These are phyloP conservation scores for Pandemis corylana DNA, from an alignment of 2,888 invertebrate species.

Conservation along the genomic window DNA sequence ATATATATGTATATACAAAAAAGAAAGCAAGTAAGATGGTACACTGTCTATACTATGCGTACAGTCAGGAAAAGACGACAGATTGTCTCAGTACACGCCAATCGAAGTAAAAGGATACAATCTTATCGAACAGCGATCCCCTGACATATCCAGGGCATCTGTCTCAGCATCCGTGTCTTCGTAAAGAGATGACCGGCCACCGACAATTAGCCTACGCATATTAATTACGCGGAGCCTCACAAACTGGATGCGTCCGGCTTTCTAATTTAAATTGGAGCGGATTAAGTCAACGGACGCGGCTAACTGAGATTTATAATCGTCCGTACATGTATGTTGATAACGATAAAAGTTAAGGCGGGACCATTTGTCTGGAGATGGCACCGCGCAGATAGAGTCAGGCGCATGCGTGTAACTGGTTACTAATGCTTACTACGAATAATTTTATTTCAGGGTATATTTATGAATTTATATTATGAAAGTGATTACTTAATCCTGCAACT, in stretches of 20 bases:
- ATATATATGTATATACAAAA: background rate
- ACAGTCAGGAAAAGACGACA: too few relatives aligned
- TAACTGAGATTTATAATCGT: conserved; percentile 40
- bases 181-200: conserved; percentile 72
- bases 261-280: conserved; percentile 75
- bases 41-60: background rate
- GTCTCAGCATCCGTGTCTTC: conserved; percentile 41
- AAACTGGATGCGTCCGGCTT: conserved; percentile 72
- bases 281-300: conserved; percentile 54
- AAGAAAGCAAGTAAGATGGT: background rate
- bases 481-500: too few relatives aligned
- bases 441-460: background rate
- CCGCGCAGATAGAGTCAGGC: conserved; percentile 5
- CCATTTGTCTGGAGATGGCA: conserved; percentile 29
- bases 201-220: conserved; percentile 78
- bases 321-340: conserved; percentile 32
- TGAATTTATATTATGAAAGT: too few relatives aligned
- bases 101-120: background rate
- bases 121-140: conserved; percentile 10
- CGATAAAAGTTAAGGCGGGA: conserved; percentile 27
- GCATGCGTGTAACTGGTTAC: background rate
- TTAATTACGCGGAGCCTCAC: conserved; percentile 71
- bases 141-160: conserved; percentile 37
- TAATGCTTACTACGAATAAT: background rate
- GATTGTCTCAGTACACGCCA: background rate